Evolutionary conservation across 2,113 vertebrate genomes (phyloP).

Genomic region (Pterocles gutturalis): DNA sequence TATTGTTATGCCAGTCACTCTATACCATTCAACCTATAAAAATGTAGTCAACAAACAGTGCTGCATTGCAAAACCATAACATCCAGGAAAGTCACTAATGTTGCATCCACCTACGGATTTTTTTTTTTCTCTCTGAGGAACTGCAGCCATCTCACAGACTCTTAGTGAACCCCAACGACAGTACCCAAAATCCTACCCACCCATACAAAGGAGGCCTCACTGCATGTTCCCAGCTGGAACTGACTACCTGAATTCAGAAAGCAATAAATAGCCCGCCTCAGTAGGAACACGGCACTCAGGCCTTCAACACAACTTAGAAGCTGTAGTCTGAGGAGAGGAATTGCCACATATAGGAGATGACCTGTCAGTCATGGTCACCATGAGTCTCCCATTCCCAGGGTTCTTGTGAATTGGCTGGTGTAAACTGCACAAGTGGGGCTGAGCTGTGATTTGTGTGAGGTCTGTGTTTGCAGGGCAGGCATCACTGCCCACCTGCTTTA

Average conservation of each 20-base stretch:
- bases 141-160: background rate
- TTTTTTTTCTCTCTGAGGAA: background rate
- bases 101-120: background rate
- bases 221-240: background rate
- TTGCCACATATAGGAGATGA: background rate
- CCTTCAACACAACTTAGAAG: background rate
- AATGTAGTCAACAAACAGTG: background rate
- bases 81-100: background rate
- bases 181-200: background rate
- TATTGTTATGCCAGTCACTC: background rate
- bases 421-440: background rate
- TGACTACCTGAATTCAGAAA: background rate
- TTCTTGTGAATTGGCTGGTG: background rate
- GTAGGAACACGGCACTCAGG: background rate
- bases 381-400: background rate
- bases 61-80: background rate
- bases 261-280: background rate
- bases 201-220: background rate
- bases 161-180: background rate
- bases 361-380: accelerated
- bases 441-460: background rate
- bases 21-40: background rate
- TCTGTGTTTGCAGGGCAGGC: background rate
- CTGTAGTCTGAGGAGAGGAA: background rate
- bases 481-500: background rate